These are phyloP conservation scores for Rhynchomys soricoides DNA, from an alignment of 2,113 vertebrate genomes.

Conservation along the genomic window DNA sequence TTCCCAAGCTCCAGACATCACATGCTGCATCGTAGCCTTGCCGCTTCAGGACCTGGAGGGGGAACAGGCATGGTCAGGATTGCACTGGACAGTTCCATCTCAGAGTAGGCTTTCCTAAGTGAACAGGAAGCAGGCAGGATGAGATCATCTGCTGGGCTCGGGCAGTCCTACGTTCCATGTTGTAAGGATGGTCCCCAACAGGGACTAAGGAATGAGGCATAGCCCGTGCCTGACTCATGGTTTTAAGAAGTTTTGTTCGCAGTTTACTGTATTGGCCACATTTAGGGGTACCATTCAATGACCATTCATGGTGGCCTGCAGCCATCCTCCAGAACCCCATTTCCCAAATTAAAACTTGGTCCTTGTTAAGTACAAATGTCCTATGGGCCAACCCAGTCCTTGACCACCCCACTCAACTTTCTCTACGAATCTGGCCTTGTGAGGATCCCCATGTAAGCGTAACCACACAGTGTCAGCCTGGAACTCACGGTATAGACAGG, in stretches of 20 bases:
- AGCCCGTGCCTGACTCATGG: background rate
- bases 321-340: background rate
- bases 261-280: background rate
- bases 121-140: fast-evolving
- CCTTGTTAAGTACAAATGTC: too few species aligned
- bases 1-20: constrained; percentile 97
- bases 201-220: background rate
- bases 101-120: background rate
- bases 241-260: background rate
- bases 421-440: fast-evolving
- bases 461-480: fast-evolving
- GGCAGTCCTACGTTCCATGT: too few species aligned
- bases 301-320: fast-evolving
- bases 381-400: fast-evolving
- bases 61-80: background rate
- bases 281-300: too few species aligned
- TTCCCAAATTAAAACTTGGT: background rate
- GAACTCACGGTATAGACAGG: too few species aligned
- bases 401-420: background rate
- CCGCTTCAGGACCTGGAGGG: constrained; percentile 92
- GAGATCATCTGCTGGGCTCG: background rate
- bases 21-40: constrained; percentile 97
- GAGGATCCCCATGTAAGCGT: fast-evolving
- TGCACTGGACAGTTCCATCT: background rate
- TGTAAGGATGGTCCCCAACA: too few species aligned